phyloP scores from a whole-genome alignment of 2,797 vertebrate species.

The Enteromius radiatus region DNA sequence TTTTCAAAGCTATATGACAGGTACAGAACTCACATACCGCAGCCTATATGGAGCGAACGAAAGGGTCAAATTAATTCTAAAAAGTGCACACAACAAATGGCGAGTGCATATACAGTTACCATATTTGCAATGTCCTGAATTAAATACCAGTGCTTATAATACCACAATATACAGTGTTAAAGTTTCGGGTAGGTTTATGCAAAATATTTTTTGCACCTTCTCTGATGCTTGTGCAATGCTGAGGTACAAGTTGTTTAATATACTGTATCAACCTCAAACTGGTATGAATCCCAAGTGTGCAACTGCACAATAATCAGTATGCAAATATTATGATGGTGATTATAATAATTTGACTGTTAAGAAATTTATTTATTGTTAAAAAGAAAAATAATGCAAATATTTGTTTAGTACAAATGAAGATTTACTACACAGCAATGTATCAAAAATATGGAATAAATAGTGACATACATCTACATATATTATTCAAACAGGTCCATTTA shows the following conservation, averaged over 20 bases:
- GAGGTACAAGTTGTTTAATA: neutral
- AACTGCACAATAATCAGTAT: neutral
- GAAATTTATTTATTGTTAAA: neutral
- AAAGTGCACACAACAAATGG: neutral
- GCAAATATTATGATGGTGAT: neutral
- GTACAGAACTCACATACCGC: constrained; percentile 57
- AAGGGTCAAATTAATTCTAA: too few species aligned
- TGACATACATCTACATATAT: neutral
- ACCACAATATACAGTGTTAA: neutral
- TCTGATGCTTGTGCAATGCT: neutral
- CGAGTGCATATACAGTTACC: neutral
- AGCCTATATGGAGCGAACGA: too few species aligned
- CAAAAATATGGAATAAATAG: neutral
- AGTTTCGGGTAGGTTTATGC: neutral
- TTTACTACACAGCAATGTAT: neutral
- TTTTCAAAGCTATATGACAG: constrained; percentile 45
- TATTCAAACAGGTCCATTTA: too few species aligned
- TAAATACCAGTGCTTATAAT: neutral
- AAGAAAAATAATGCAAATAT: neutral
- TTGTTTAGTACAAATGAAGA: neutral
- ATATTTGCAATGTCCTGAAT: neutral
- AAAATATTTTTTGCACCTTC: neutral
- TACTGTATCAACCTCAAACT: neutral
- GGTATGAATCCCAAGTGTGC: neutral
- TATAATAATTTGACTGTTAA: neutral